Evolutionary conservation across 2,888 invertebrate genomes (phyloP), one percentile per base, ranked within the genome.

Genomic region (Pyralis farinalis): DNA sequence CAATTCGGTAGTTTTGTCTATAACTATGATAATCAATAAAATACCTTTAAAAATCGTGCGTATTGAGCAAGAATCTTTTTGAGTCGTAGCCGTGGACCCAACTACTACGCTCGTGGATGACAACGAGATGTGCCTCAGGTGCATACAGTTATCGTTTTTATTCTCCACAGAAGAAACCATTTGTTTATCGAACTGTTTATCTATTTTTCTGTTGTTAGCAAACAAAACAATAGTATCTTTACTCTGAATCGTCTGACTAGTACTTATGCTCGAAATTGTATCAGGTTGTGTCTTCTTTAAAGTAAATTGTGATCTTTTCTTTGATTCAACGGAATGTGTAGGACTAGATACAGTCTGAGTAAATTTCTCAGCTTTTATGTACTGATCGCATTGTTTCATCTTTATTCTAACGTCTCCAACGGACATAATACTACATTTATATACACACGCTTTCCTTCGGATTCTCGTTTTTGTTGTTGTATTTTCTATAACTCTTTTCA

Each of bases 31-130:
- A n/a, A n/a, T n/a, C n/a, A n/a, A n/a, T n/a, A n/a, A n/a, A n/a
- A n/a, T 55, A 80, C 84, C 77, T 78, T 70, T 77, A 35, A 77
- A 84, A 46, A 86, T 63, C 7, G 82, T 83, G 42, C 69, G 67
- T 37, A 85, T 49, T 1, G 82, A 80, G 43, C 56, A 47, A 12
- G 55, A 47, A 37, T 58, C 50, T 4, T 16, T 16, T 34, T 44
- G 12, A 36, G 53, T 60, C 0, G 58, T 47, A 20, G 54, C 42
- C 1, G 59, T 53, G 21, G 55, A 34, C 1, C 41, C 34, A 21
- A 51, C 53, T 41, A 51, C 59, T 4, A 71, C 35, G 33, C 70
- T 58, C 0, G 66, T 67, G 0, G 73, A 63, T 1, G 81, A 74
- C 50, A 71, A 63, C 0, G 66, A 56, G 1, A 67, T 55, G 10